These are phyloP conservation scores for Phyllostomus hastatus DNA, from an alignment of 2,113 vertebrate species.

Conservation along the genomic window DNA sequence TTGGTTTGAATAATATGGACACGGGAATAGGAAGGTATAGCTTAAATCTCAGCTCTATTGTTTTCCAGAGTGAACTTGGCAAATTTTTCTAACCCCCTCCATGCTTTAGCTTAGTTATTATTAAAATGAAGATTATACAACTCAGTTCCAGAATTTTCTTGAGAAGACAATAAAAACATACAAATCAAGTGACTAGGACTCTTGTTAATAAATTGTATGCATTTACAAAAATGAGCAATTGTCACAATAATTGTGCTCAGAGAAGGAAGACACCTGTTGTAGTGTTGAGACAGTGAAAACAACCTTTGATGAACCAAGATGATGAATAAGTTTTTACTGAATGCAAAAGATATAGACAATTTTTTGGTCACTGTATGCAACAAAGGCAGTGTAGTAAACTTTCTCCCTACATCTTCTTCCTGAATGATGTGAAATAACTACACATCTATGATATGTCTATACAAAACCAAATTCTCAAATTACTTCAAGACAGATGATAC, in stretches of 20 bases:
- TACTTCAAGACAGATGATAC: background rate
- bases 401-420: background rate
- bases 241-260: background rate
- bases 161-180: background rate
- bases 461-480: background rate
- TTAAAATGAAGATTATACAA: background rate
- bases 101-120: background rate
- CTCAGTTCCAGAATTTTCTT: background rate
- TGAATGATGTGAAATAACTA: background rate
- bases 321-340: background rate
- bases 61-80: background rate
- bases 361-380: background rate
- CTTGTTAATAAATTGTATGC: background rate
- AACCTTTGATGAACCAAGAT: background rate
- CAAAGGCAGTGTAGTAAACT: background rate
- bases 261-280: background rate
- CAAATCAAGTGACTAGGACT: background rate
- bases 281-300: background rate
- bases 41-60: background rate
- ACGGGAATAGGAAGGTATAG: background rate
- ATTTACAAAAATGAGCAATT: background rate
- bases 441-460: background rate
- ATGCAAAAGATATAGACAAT: background rate
- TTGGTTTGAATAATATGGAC: background rate
- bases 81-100: background rate